Evolutionary conservation across 2,888 invertebrate genomes (phyloP), one percentile per base, ranked within the genome.

Genomic region (Amphipoea oculea): DNA sequence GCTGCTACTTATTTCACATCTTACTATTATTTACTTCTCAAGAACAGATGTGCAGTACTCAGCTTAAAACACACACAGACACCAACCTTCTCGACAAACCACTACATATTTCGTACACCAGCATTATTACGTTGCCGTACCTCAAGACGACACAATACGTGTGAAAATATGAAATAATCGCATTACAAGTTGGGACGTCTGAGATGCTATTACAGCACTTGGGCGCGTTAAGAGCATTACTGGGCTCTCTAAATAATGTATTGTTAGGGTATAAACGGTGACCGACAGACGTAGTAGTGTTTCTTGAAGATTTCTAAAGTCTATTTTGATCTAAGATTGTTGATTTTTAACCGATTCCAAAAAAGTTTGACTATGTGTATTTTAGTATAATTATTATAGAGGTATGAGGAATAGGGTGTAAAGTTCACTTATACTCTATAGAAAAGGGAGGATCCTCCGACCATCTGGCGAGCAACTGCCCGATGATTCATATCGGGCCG

Each of bases 191-290:
- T 83, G 81, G 81, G 80, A 84, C 85, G 85, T 75, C 77, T 75
- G 77, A 70, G 78, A 70, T 74, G 79, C 84, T 85, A 81, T 86
- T 79, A 85, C 86, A 81, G 81, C 79, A 86, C 87, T 81, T 81
- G 79, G 62, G 69, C 76, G 83, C 81, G 85, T 87, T 90, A 90
- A 91, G 90, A 89, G 88, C 89, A 89, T 91, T 90, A 90, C 79
- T 74, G 51, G 67, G 83, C 83, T 84, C 88, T 88, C 84, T 88
- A 88, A 89, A 90, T 87, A 89, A 81, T 81, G 76, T 82, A 82
- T 85, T 85, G 68, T 79, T 74, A 57, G 60, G 40, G 70, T 63
- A 54, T 78, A 74, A 78, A 63, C 70, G 73, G 78, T 86, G 69
- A 82, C 84, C 76, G 72, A 72, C n/a, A 29, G 11, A n/a, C 11